phyloP scores from a whole-genome alignment of 2,888 invertebrate genomes.

The Biston betularia region DNA sequence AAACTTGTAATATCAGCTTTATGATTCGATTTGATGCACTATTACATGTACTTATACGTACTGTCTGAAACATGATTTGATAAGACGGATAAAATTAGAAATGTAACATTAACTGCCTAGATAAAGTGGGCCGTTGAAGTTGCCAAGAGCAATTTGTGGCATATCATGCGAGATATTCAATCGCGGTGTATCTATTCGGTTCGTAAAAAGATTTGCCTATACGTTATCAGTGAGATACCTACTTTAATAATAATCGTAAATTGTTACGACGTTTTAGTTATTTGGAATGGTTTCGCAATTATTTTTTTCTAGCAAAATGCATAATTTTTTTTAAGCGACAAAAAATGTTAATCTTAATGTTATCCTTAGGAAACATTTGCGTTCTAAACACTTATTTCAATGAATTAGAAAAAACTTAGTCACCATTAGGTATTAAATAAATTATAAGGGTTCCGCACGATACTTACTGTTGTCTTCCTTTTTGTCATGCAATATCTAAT shows the following conservation, averaged over 20 bases:
- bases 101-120: neutral
- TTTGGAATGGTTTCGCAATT: too few species aligned
- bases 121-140: slow-evolving; percentile 4
- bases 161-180: neutral
- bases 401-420: too few species aligned
- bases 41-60: neutral
- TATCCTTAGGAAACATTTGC: too few species aligned
- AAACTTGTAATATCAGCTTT: neutral
- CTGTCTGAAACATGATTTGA: neutral
- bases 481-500: too few species aligned
- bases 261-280: too few species aligned
- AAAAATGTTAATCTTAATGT: too few species aligned
- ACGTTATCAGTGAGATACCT: neutral
- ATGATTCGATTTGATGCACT: slow-evolving; percentile 6
- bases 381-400: too few species aligned
- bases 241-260: neutral
- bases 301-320: too few species aligned
- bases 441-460: too few species aligned
- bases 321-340: too few species aligned
- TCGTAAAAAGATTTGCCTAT: neutral
- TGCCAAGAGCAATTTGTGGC: slow-evolving; percentile 2
- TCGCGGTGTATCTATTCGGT: neutral
- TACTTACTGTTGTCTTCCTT: too few species aligned
- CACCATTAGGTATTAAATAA: too few species aligned
- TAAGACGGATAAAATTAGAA: slow-evolving; percentile 4